phyloP scores from a whole-genome alignment of 1,140 invertebrate genomes.

The Aphidius ervi region DNA sequence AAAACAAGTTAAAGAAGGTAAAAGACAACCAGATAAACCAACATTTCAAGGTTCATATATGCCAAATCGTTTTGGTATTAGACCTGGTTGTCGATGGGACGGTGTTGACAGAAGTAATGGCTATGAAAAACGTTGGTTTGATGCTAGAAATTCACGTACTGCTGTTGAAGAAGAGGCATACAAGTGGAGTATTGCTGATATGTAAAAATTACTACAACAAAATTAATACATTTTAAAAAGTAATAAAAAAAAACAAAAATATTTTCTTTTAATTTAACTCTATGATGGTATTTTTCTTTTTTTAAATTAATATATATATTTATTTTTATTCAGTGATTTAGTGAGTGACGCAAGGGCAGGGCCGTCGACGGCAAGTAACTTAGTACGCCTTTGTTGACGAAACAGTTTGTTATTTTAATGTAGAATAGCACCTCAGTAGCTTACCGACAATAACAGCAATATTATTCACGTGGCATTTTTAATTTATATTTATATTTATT shows the following conservation, averaged over 20 bases:
- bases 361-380: conserved; percentile 33
- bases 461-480: conserved; percentile 1
- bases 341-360: conserved; percentile 44
- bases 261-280: too few relatives aligned
- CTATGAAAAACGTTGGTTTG: conserved; percentile 90
- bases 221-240: conserved; percentile 14
- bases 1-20: conserved; percentile 67
- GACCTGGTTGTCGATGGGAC: conserved; percentile 95
- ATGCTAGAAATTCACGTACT: conserved; percentile 68
- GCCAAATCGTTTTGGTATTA: conserved; percentile 88
- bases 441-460: conserved; percentile 2
- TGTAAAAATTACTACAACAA: conserved; percentile 60
- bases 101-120: conserved; percentile 97
- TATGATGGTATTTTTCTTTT: too few relatives aligned
- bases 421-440: conserved; percentile 13
- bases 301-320: too few relatives aligned
- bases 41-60: conserved; percentile 76
- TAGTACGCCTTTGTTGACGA: conserved; percentile 37
- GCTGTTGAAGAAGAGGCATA: conserved; percentile 83
- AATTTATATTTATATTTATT: background rate
- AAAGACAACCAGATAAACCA: conserved; percentile 55
- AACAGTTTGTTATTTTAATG: conserved; percentile 15
- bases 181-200: conserved; percentile 92
- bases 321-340: too few relatives aligned
- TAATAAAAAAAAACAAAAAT: background rate